Evolutionary conservation across 2,888 invertebrate genomes (phyloP).

Genomic region (Gari tellinella): DNA sequence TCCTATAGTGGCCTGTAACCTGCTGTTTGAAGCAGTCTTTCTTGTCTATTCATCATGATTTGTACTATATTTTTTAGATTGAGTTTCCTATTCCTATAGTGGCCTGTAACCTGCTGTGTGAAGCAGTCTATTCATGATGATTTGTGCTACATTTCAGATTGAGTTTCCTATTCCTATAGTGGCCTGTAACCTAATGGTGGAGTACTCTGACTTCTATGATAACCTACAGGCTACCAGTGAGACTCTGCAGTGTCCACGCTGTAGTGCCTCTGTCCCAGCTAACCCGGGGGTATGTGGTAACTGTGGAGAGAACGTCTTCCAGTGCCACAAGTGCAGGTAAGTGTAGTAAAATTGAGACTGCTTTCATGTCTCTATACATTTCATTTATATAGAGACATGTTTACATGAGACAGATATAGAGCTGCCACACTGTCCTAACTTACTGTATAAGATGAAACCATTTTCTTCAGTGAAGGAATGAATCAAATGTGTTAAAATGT

Average conservation of each 20-base stretch:
- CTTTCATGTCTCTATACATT: too few relatives aligned
- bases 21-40: conserved; percentile 99
- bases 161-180: conserved; percentile 98
- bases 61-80: conserved; percentile 86
- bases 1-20: conserved; percentile 98
- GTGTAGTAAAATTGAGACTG: too few relatives aligned
- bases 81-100: conserved; percentile 98
- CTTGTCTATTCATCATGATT: too few relatives aligned
- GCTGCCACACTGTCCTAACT: too few relatives aligned
- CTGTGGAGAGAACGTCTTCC: conserved; percentile 99
- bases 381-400: too few relatives aligned
- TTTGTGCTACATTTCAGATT: conserved; percentile 86
- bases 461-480: too few relatives aligned
- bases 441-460: too few relatives aligned
- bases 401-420: too few relatives aligned
- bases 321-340: conserved; percentile 98
- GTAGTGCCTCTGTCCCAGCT: conserved; percentile 98
- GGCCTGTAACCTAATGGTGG: conserved; percentile 99
- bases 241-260: conserved; percentile 97
- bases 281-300: conserved; percentile 99
- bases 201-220: conserved; percentile 99
- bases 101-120: conserved; percentile 99
- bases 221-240: conserved; percentile 93
- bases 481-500: too few relatives aligned
- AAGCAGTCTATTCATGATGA: too few relatives aligned